phyloP scores from a whole-genome alignment of 2,113 vertebrate species.

The Alosa alosa region DNA sequence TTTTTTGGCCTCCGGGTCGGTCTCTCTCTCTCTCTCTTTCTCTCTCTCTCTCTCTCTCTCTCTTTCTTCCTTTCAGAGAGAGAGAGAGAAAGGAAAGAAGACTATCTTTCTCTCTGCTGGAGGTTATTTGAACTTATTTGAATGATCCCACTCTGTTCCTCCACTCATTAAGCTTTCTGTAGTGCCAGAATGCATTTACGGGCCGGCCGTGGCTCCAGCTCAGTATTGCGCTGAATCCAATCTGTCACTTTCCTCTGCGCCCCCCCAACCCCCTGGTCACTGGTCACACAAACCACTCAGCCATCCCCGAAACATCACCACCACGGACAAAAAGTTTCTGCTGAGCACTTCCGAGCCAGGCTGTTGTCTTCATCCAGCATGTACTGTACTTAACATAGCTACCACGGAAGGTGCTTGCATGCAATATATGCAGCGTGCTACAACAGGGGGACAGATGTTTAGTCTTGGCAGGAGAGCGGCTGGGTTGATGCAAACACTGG shows the following conservation, averaged over 20 bases:
- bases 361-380: no score
- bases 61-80: conserved; percentile 28
- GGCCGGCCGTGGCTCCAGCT: neutral
- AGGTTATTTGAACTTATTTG: conserved; percentile 16
- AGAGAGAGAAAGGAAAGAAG: neutral
- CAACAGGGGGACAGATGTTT: neutral
- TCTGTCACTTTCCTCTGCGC: neutral
- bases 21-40: no score
- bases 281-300: neutral
- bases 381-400: no score
- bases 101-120: conserved; percentile 20
- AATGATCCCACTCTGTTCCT: neutral
- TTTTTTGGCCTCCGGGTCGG: no score
- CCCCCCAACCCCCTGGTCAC: neutral
- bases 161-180: neutral
- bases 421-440: neutral
- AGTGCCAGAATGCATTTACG: neutral
- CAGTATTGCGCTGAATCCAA: neutral
- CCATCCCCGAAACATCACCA: no score
- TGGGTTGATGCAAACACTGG: no score
- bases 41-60: neutral
- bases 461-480: no score
- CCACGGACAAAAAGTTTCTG: no score
- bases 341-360: no score
- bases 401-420: no score